These are phyloP conservation scores for Temnopleurus reevesii DNA, from an alignment of 53 echinoderm and acorn worm genomes.

Conservation along the genomic window DNA sequence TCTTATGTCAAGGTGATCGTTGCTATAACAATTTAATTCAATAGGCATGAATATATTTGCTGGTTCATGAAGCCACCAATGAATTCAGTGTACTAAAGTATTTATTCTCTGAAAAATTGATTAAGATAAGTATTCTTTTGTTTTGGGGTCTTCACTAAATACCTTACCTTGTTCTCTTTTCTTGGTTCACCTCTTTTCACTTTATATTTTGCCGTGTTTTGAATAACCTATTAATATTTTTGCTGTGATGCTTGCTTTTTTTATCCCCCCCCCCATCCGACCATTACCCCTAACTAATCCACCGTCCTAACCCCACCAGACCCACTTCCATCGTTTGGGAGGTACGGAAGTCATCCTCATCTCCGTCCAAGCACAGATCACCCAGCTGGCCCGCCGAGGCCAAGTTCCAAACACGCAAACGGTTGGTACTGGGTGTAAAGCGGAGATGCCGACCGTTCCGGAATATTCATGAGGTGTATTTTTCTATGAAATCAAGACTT, in stretches of 20 bases:
- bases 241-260: conserved; percentile 25
- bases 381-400: conserved; percentile 95
- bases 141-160: not conserved
- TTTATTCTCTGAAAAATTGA: no score
- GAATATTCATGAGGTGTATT: no score
- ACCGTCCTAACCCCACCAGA: conserved; percentile 66
- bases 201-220: not conserved
- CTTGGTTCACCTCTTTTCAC: not conserved
- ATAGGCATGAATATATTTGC: no score
- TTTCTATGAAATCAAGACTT: no score
- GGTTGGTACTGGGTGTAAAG: conserved; percentile 68
- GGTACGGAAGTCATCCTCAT: conserved; percentile 93
- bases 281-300: conserved; percentile 34
- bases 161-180: not conserved
- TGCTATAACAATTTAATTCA: no score
- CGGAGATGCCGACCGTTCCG: no score
- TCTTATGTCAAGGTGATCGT: no score
- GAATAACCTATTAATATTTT: not conserved
- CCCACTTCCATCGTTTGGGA: conserved; percentile 98
- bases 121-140: not conserved
- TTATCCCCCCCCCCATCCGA: conserved; percentile 11
- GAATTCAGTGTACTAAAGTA: no score
- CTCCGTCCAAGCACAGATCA: conserved; percentile 91
- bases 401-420: conserved; percentile 63
- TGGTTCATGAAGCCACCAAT: no score